These are phyloP conservation scores for Tribolium castaneum DNA, from an alignment of 1,140 invertebrate genomes.

Conservation along the genomic window DNA sequence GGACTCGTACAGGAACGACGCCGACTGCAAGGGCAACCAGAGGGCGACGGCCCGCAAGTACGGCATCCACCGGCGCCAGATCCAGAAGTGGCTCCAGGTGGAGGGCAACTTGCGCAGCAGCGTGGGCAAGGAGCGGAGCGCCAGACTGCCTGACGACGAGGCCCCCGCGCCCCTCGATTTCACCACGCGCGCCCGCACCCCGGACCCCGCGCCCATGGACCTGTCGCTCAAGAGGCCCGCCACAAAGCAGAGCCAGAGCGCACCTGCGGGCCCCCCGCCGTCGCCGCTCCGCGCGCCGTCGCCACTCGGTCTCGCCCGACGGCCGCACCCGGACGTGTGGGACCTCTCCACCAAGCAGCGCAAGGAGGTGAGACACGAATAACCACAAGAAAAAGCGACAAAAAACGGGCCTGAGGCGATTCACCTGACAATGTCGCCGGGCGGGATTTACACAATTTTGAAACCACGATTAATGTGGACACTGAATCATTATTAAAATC, in stretches of 20 bases:
- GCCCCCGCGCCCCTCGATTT: constrained; percentile 54
- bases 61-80: constrained; percentile 85
- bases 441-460: too few species aligned
- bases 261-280: constrained; percentile 60
- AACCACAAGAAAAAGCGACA: too few species aligned
- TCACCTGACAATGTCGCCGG: too few species aligned
- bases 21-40: constrained; percentile 87
- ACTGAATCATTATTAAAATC: too few species aligned
- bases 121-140: constrained; percentile 59
- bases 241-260: constrained; percentile 50
- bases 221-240: constrained; percentile 62
- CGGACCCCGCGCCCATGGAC: constrained; percentile 61
- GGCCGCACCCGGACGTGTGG: constrained; percentile 64
- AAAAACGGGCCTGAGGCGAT: too few species aligned
- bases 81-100: constrained; percentile 90
- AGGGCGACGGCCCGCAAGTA: constrained; percentile 87
- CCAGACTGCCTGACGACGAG: constrained; percentile 22
- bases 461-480: too few species aligned
- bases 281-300: constrained; percentile 63
- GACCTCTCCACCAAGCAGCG: constrained; percentile 66
- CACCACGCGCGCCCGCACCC: constrained; percentile 54
- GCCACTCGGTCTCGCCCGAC: constrained; percentile 64
- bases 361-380: constrained; percentile 28
- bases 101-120: constrained; percentile 79
- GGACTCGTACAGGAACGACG: constrained; percentile 84